These are phyloP conservation scores for Margarornis squamiger DNA, from an alignment of 2,797 vertebrate genomes.

Conservation along the genomic window DNA sequence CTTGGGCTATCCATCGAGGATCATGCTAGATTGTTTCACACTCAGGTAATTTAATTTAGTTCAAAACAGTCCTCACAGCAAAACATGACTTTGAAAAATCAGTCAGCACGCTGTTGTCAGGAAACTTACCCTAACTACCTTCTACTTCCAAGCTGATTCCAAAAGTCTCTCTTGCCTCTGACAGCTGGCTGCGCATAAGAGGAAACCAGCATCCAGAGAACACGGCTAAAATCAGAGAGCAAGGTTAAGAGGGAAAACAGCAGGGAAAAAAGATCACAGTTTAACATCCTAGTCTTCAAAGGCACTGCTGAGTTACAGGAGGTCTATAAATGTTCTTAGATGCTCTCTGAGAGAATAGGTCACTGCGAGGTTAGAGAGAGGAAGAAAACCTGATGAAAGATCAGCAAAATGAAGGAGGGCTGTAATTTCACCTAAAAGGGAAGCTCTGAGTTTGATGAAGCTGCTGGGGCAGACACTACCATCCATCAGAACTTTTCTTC, in stretches of 20 bases:
- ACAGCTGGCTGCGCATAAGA: neutral
- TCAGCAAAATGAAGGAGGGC: neutral
- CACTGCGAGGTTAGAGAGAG: neutral
- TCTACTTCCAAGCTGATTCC: neutral
- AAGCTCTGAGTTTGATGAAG: neutral
- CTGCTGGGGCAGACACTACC: neutral
- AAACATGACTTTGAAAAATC: neutral
- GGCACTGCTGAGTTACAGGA: neutral
- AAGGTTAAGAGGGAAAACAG: slow-evolving; percentile 13
- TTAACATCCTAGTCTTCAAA: slow-evolving; percentile 34
- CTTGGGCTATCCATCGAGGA: neutral
- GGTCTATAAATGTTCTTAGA: neutral
- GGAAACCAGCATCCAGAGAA: neutral
- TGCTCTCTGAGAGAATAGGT: neutral
- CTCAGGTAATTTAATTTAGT: neutral
- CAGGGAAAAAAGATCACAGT: neutral
- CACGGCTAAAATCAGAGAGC: neutral
- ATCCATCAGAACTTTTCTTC: neutral
- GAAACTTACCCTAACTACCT: neutral
- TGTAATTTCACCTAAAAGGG: slow-evolving; percentile 23
- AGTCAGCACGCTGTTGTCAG: neutral
- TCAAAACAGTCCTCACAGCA: neutral
- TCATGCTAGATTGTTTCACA: neutral
- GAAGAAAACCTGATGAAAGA: slow-evolving; percentile 1
- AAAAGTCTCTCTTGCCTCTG: neutral